Evolutionary conservation across 2,797 vertebrate species (phyloP).

Genomic region (Poecilia velifera): DNA sequence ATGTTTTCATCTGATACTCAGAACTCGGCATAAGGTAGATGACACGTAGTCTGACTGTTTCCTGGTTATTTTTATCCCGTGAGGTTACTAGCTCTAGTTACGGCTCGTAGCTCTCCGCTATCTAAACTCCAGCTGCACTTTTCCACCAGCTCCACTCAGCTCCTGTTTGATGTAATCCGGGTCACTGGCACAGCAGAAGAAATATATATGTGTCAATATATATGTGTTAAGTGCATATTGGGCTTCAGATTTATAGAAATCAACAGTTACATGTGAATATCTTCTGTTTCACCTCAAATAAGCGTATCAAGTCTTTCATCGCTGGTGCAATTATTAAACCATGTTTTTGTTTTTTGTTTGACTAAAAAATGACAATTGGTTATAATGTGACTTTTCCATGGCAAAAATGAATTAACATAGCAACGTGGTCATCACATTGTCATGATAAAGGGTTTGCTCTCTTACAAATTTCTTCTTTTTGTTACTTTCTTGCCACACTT

Average conservation of each 20-base stretch:
- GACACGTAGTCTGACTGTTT: slow-evolving; percentile 51
- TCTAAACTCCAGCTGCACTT: slow-evolving; percentile 61
- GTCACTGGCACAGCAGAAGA: slow-evolving; percentile 18
- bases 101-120: slow-evolving; percentile 36
- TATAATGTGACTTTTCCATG: not conserved
- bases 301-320: not conserved
- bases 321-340: not conserved
- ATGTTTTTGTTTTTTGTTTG: not conserved
- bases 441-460: not conserved
- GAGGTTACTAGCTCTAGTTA: slow-evolving; percentile 76
- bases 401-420: not conserved
- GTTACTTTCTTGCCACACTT: not conserved
- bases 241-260: not conserved
- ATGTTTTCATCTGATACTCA: slow-evolving; percentile 21
- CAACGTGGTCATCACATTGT: not conserved
- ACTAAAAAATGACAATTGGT: not conserved
- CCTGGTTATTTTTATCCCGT: slow-evolving; percentile 80
- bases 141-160: slow-evolving; percentile 63
- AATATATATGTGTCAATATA: slow-evolving; percentile 8
- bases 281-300: not conserved
- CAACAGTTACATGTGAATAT: not conserved
- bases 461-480: not conserved
- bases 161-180: slow-evolving; percentile 48
- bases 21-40: slow-evolving; percentile 34
- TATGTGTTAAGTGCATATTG: not conserved